Evolutionary conservation across 1,140 invertebrate species (phyloP), one percentile per base, ranked within the genome.

Genomic region (Rhagoletis pomonella): DNA sequence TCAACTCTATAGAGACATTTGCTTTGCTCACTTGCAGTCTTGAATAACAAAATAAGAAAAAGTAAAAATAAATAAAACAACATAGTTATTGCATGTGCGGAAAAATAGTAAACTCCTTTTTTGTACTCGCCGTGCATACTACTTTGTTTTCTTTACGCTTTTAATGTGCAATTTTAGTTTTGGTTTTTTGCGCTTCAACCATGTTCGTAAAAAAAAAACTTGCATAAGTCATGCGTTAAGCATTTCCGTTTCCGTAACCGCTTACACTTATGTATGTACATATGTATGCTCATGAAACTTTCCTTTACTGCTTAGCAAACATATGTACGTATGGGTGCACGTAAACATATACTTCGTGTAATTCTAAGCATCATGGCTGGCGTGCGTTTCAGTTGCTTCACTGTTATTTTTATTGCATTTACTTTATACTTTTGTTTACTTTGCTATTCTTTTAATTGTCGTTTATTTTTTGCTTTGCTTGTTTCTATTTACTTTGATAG

Each of bases 161-260:
- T 42, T 73, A 73, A 5, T 50, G 44, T 73, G 69, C 14, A 73
- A 12, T 1, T 14, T 10, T 55, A 4, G 14, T 81, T 73, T 73
- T 50, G 10, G 10, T 3, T 0, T 47, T 50, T 55, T 55, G 14
- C 44, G 47, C 55, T 55, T 81, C 44, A 14, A 73, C 67, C 5
- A 10, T 73, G 14, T 3, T 29, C 29, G 29, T 29, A 29, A 29
- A 29, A 29, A 29, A 29, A 29, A 29, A 29, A 29, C 39, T 47
- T 77, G 69, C 47, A 17, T 81, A 81, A 55, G 2, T 81, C 19
- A 42, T 81, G 5, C 42, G n/a, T 44, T 7, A 19, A 29, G 47
- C 73, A 81, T 81, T 81, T 81, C 73, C 73, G 73, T 81, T 81
- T 81, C 47, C 73, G 47, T 55, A 50, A 3, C 5, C 17, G 69